These are phyloP conservation scores for Bombus huntii DNA, from an alignment of 1,140 invertebrate species.

Conservation along the genomic window DNA sequence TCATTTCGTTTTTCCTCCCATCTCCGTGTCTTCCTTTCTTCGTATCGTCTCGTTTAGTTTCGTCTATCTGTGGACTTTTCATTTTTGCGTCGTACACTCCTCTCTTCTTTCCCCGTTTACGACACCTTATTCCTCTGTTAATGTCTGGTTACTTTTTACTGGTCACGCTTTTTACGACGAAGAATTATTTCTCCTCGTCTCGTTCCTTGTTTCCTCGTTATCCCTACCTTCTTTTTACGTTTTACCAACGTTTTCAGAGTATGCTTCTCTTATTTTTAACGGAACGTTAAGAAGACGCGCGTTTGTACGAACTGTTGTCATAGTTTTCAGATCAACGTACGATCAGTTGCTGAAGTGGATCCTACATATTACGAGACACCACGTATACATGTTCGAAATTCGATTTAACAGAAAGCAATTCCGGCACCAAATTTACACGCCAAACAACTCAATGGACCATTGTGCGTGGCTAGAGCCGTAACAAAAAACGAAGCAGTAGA, in stretches of 20 bases:
- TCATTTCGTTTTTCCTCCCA: background rate
- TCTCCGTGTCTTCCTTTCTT: background rate
- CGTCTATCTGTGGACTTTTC: slow-evolving; percentile 24
- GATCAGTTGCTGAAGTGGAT: background rate
- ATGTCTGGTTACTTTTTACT: background rate
- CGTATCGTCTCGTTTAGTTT: slow-evolving; percentile 6
- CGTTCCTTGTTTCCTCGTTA: background rate
- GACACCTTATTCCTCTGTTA: background rate
- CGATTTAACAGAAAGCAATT: background rate
- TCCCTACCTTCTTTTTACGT: background rate
- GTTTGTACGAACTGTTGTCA: too few relatives aligned
- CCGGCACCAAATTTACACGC: slow-evolving; percentile 9
- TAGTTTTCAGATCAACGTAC: background rate
- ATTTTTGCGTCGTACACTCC: background rate
- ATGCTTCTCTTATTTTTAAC: too few relatives aligned
- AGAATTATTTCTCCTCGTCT: background rate
- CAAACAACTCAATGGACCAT: slow-evolving; percentile 21
- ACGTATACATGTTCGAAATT: background rate
- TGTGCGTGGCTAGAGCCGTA: background rate
- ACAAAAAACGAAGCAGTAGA: background rate
- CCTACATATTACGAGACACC: background rate
- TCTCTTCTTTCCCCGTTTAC: too few relatives aligned
- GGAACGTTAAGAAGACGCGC: too few relatives aligned
- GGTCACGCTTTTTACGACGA: background rate
- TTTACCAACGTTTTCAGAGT: too few relatives aligned